These are phyloP conservation scores for Calypte anna DNA, from an alignment of 2,113 vertebrate genomes.

Conservation along the genomic window DNA sequence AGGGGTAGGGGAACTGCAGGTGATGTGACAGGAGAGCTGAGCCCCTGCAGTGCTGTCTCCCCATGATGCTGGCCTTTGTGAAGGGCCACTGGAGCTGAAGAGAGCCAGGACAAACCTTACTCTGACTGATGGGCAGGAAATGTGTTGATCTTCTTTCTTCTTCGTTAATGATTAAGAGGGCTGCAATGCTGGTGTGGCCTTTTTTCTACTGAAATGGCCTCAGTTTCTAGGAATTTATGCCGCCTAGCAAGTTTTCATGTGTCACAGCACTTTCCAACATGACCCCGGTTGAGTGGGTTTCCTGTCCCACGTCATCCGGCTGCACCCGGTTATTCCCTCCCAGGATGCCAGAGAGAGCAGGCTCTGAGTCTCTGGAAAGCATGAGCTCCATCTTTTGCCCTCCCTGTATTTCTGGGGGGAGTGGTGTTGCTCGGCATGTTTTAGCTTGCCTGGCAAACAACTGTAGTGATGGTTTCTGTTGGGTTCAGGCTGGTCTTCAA, in stretches of 20 bases:
- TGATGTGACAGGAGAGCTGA: not conserved
- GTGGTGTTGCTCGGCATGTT: accelerated
- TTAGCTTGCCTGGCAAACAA: not conserved
- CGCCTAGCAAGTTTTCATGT: not conserved
- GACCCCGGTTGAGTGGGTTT: accelerated
- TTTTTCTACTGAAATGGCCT: not conserved
- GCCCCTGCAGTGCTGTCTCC: accelerated
- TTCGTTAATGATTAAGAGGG: not conserved
- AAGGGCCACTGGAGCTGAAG: not conserved
- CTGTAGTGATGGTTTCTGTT: accelerated
- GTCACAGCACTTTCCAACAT: accelerated
- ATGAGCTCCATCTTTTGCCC: not conserved
- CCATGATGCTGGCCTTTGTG: not conserved
- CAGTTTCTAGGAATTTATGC: accelerated
- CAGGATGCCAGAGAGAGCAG: not conserved
- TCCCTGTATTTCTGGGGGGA: not conserved
- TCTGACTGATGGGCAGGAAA: not conserved
- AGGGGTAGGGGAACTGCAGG: accelerated
- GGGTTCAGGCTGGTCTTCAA: not conserved
- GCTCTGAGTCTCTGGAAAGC: accelerated
- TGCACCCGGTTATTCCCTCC: too few species aligned
- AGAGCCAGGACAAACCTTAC: accelerated
- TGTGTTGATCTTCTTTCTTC: not conserved
- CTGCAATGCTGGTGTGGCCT: accelerated
- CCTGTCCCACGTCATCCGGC: not conserved